Evolutionary conservation across 2,797 vertebrate genomes (phyloP), one percentile per base, ranked within the genome.

Genomic region (Oreochromis mossambicus): DNA sequence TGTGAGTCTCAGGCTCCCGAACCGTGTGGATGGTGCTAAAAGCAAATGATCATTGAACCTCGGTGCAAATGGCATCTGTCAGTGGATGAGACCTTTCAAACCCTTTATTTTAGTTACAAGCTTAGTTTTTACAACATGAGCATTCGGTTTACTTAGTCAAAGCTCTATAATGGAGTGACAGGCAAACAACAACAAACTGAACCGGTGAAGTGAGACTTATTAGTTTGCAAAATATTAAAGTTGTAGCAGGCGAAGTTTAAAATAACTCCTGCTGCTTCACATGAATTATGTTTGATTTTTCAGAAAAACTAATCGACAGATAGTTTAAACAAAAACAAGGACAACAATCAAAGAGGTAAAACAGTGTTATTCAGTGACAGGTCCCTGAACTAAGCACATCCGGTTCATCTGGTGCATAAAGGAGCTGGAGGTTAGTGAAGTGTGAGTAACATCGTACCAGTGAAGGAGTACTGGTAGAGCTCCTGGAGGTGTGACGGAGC

Each of bases 401-500:
- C 43, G 38, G 2, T 5, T 68, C 36, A 15, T 0, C 36, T 24
- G 61, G 63, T 68, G 34, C 63, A 24, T 15, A 1, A 68, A 68
- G n/a, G 12, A 70, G 21, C 8, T 48, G 68, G 2, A 29, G 41
- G 68, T 24, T 26, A 55, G 51, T 48, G 41, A 48, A 48, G 41
- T 19, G 24, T 29, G 3, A 29, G 43, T 12, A 5, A 0, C 4
- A 26, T 8, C 93, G 94, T 92, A 99, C 99, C 98, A 0, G 94
- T 96, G 6, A 99, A 99, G 76, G 98, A 99, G 94, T 98, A 99
- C 12, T 97, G 97, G 87, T 94, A 97, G 58, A 99, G 96, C 92
- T 99, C 98, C 92, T 97, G 96, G 13, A 98, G 94, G 90, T 99
- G 97, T 1, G 97, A 94, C 0, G 97, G 97, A 2, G 98, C 97